Conservation (phyloP, 2,113 vertebrate species). For the Cryptotis parvus region DNA sequence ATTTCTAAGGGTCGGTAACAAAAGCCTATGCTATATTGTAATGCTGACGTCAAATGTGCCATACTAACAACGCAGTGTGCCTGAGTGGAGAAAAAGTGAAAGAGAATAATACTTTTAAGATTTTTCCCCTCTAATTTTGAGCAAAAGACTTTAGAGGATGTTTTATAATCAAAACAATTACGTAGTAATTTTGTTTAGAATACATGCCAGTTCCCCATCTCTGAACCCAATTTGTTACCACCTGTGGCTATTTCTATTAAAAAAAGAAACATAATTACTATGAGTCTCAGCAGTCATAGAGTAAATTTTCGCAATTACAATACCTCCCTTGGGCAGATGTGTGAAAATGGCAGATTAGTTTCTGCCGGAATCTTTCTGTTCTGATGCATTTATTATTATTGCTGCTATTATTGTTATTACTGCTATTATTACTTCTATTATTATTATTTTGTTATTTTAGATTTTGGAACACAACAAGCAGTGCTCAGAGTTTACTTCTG, state of each 20-base stretch:
- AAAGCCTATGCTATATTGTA: constrained; percentile 33
- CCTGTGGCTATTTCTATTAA: constrained; percentile 91
- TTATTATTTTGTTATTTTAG: too few relatives aligned
- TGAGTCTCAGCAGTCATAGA: constrained; percentile 89
- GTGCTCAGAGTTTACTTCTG: too few relatives aligned
- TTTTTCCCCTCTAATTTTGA: constrained; percentile 80
- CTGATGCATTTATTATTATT: neutral
- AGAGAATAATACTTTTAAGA: constrained; percentile 66
- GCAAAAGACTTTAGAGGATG: constrained; percentile 73
- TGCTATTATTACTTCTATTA: too few relatives aligned
- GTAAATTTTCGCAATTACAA: constrained; percentile 90
- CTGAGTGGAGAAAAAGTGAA: constrained; percentile 56
- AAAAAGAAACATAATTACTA: constrained; percentile 89
- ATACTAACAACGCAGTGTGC: constrained; percentile 55
- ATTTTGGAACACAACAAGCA: too few relatives aligned
- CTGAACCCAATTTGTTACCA: constrained; percentile 90
- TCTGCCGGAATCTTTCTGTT: constrained; percentile 83
- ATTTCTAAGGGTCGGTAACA: constrained; percentile 61
- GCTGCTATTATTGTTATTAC: too few relatives aligned
- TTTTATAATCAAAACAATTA: constrained; percentile 86
- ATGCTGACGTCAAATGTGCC: constrained; percentile 40
- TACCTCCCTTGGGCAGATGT: constrained; percentile 89
- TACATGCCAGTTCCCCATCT: constrained; percentile 84
- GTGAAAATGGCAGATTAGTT: constrained; percentile 89
- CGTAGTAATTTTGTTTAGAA: constrained; percentile 88